Evolutionary conservation across 2,888 invertebrate species (phyloP).

Genomic region (Caenorhabditis panamensis): DNA sequence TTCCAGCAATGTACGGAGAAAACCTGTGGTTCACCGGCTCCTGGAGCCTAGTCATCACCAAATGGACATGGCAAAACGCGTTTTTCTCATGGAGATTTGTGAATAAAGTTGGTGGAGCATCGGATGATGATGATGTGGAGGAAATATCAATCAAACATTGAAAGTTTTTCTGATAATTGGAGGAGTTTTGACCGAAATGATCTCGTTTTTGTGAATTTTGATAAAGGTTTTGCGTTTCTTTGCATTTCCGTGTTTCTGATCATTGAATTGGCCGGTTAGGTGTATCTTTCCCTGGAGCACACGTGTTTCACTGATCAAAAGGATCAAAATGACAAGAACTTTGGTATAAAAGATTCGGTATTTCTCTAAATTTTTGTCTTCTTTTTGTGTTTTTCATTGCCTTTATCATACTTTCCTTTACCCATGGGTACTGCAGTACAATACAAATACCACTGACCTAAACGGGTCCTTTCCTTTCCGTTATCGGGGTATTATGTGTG

Average conservation of each 20-base stretch:
- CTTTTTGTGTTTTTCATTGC: too few relatives aligned
- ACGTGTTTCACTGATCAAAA: constrained; percentile 22
- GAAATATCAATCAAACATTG: constrained; percentile 20
- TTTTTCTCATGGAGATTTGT: constrained; percentile 29
- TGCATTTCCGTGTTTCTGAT: constrained; percentile 9
- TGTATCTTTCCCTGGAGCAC: constrained; percentile 24
- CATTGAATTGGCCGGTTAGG: constrained; percentile 16
- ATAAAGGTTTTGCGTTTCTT: neutral
- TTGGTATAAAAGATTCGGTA: too few relatives aligned
- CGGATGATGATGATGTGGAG: constrained; percentile 30
- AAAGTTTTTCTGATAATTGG: neutral
- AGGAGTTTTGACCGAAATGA: too few relatives aligned
- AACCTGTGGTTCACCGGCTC: constrained; percentile 53
- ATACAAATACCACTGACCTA: too few relatives aligned
- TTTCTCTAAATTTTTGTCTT: too few relatives aligned
- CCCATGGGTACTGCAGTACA: too few relatives aligned
- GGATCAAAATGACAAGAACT: constrained; percentile 14
- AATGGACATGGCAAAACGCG: constrained; percentile 55
- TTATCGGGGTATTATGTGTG: too few relatives aligned
- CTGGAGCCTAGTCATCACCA: constrained; percentile 36
- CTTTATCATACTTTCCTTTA: too few relatives aligned
- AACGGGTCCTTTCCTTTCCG: too few relatives aligned
- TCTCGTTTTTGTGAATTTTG: too few relatives aligned
- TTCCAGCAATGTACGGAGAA: constrained; percentile 9
- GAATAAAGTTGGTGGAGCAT: constrained; percentile 15